Percentiles rank a stretch among this genome's conserved stretches.
Evolutionary conservation across 2,113 vertebrate genomes (phyloP).

Genomic region (Antennarius striatus): DNA sequence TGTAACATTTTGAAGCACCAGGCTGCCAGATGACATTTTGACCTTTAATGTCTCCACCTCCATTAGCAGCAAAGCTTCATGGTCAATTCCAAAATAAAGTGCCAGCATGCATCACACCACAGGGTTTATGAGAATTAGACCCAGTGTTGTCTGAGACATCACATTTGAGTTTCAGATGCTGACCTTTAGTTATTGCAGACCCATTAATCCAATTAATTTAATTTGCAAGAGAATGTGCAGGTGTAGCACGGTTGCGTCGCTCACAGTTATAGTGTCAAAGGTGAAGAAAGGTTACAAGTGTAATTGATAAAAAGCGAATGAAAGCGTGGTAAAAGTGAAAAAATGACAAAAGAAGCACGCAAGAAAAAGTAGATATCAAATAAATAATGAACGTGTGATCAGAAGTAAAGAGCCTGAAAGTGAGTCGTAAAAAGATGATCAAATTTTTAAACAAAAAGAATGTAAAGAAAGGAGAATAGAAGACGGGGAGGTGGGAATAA

Average conservation of each 20-base stretch:
- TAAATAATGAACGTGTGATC: neutral
- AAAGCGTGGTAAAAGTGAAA: too few relatives aligned
- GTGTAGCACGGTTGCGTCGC: constrained; percentile 4
- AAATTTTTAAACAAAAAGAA: neutral
- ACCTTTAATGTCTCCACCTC: constrained; percentile 1
- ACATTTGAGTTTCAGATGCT: constrained; percentile 38
- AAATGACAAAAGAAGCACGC: neutral
- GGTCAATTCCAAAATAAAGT: neutral
- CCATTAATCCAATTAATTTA: constrained; percentile 37
- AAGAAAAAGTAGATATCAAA: neutral
- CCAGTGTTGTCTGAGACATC: neutral
- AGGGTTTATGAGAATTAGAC: constrained; percentile 4
- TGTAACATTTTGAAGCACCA: neutral
- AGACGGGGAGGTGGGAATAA: neutral
- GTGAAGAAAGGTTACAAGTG: neutral
- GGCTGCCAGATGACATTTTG: neutral
- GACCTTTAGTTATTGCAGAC: constrained; percentile 37
- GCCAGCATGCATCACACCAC: neutral
- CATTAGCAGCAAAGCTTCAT: neutral
- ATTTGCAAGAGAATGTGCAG: constrained; percentile 3
- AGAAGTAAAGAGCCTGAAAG: neutral
- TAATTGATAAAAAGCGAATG: neutral
- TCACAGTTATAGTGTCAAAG: constrained; percentile 4
- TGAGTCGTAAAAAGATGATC: neutral
- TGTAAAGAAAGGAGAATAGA: neutral